Evolutionary conservation across 1,140 invertebrate genomes (phyloP), one percentile per base, ranked within the genome.

Genomic region (Bombus vancouverensis): DNA sequence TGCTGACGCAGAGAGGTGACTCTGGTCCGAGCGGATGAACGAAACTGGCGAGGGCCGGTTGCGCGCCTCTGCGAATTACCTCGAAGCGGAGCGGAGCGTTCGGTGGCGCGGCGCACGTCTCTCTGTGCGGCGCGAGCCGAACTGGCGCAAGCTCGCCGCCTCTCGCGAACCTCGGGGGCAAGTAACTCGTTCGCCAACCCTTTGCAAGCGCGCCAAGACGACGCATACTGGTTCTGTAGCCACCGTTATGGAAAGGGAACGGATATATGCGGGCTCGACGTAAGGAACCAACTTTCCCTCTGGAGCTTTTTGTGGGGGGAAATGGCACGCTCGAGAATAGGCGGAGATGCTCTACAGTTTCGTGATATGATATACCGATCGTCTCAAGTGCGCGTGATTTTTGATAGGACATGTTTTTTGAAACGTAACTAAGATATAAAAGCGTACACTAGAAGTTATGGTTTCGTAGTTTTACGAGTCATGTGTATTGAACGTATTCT

Each of bases 91-190:
- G 47, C 81, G 22, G 39, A 44, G 78, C 83, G 59, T 72, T 57
- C 44, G 28, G 39, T 28, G 53, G 9, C 70, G 39, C 77, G 57
- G 65, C 85, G 85, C 80, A 73, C 85, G 80, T 82, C 85, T 75
- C 85, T 71, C 85, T 53, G 72, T 86, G 47, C 85, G 65, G 75
- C 85, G 62, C 80, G 13, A 66, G 37, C 37, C 73, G 12, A 62
- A 86, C 85, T 86, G 80, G 85, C 85, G 85, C 80, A 86, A 86
- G 73, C 85, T 83, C 83, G 39, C 22, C 22, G 28, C 70, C 77
- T 62, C 57, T 37, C 59, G 37, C 68, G 53, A 53, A 32, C 44
- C 0, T 44, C 5, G 2, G 39, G 80, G 65, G n/a, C 4, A 62
- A 86, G 70, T 18, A 76, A 59, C 32, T 66, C n/a, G 44, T 13